phyloP scores from a whole-genome alignment of 2,113 vertebrate genomes.

The Thalassoma bifasciatum region DNA sequence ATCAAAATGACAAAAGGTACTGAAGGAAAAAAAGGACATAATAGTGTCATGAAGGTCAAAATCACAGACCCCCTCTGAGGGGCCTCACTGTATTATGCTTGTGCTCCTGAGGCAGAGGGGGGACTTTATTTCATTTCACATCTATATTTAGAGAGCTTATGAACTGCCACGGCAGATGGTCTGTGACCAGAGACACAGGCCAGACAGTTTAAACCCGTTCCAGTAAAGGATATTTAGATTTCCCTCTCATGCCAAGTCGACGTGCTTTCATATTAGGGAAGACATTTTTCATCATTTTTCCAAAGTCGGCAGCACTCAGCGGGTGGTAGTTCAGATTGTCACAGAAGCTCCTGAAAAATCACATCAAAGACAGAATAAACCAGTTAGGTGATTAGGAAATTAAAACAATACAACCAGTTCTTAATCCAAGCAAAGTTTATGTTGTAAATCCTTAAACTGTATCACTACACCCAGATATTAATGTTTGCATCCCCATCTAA shows the following conservation, averaged over 20 bases:
- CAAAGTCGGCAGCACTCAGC: constrained; percentile 98
- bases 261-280: constrained; percentile 99
- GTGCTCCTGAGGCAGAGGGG: constrained; percentile 55
- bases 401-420: not conserved
- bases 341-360: constrained; percentile 82
- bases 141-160: constrained; percentile 86
- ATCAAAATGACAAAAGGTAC: constrained; percentile 10
- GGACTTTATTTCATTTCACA: constrained; percentile 80
- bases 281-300: constrained; percentile 99
- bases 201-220: constrained; percentile 71
- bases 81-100: constrained; percentile 65
- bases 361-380: constrained; percentile 6
- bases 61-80: constrained; percentile 51
- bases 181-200: constrained; percentile 73
- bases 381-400: not conserved
- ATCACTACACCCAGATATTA: not conserved
- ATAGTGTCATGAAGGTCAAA: constrained; percentile 72
- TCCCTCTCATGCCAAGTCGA: constrained; percentile 98
- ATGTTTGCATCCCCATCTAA: not conserved
- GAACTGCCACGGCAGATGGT: constrained; percentile 85
- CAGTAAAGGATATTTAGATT: constrained; percentile 99
- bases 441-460: not conserved
- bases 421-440: not conserved
- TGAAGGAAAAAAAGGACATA: not conserved
- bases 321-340: constrained; percentile 99